Evolutionary conservation across 30 jellyfish, hydroid and myxozoan genomes (phyloP).

Genomic region (Sanderia malayensis): DNA sequence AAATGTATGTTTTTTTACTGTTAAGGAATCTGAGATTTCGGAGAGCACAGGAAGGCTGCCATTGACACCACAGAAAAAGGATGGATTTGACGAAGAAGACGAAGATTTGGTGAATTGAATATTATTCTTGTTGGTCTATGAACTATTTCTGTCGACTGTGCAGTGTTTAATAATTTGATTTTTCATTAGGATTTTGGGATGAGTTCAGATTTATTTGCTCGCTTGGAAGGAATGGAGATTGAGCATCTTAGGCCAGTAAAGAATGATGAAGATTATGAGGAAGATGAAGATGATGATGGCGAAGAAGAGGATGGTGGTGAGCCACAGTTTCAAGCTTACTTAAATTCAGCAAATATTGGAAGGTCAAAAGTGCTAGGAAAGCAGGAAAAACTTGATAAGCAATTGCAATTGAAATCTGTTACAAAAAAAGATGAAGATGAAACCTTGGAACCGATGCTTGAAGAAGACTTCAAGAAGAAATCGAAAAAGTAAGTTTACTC

Average conservation of each 20-base stretch:
- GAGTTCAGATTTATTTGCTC: constrained; percentile 87
- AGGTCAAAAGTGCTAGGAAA: background rate
- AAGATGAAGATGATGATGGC: background rate
- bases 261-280: constrained; percentile 10
- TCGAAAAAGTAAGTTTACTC: constrained; percentile 6
- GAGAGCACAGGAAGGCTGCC: constrained; percentile 70
- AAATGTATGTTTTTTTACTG: background rate
- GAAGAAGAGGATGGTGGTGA: constrained; percentile 1
- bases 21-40: constrained; percentile 64
- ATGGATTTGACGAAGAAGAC: constrained; percentile 63
- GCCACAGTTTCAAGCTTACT: background rate
- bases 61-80: constrained; percentile 25
- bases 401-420: too few relatives aligned
- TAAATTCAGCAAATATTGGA: too few relatives aligned
- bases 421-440: too few relatives aligned
- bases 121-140: too few relatives aligned
- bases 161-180: too few relatives aligned
- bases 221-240: constrained; percentile 89
- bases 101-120: constrained; percentile 61
- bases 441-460: background rate
- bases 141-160: too few relatives aligned
- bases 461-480: constrained; percentile 1
- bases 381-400: background rate
- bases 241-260: constrained; percentile 64
- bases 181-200: constrained; percentile 88